phyloP scores from a whole-genome alignment of 2,888 invertebrate species.

The Deilephila porcellus region DNA sequence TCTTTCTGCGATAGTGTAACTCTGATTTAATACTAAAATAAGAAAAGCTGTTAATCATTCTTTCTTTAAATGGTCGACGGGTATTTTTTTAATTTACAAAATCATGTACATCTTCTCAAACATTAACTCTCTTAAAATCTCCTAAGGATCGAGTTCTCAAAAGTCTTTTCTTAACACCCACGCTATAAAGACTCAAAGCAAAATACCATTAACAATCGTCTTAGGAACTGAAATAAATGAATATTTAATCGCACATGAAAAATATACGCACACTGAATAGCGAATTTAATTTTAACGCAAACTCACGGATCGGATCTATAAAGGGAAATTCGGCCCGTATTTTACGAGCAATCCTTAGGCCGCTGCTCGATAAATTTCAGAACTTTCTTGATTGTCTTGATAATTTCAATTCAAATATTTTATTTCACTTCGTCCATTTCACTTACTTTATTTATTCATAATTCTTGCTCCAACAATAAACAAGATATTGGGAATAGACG shows the following conservation, averaged over 20 bases:
- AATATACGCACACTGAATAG: not conserved
- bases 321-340: not conserved
- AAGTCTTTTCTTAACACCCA: too few species aligned
- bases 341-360: constrained; percentile 7
- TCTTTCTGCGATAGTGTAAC: too few species aligned
- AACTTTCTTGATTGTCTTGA: constrained; percentile 23
- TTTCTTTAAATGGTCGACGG: too few species aligned
- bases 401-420: constrained; percentile 23
- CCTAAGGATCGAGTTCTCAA: too few species aligned
- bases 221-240: not conserved
- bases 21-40: too few species aligned
- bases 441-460: not conserved
- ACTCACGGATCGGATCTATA: not conserved
- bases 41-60: too few species aligned
- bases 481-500: not conserved
- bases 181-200: too few species aligned
- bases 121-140: too few species aligned
- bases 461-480: not conserved
- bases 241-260: not conserved
- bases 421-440: constrained; percentile 1
- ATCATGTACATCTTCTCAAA: not conserved
- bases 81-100: too few species aligned
- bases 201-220: not conserved
- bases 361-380: constrained; percentile 5
- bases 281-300: not conserved